These are phyloP conservation scores for Chrysomela aeneicollis DNA, from an alignment of 2,888 invertebrate genomes.

Conservation along the genomic window DNA sequence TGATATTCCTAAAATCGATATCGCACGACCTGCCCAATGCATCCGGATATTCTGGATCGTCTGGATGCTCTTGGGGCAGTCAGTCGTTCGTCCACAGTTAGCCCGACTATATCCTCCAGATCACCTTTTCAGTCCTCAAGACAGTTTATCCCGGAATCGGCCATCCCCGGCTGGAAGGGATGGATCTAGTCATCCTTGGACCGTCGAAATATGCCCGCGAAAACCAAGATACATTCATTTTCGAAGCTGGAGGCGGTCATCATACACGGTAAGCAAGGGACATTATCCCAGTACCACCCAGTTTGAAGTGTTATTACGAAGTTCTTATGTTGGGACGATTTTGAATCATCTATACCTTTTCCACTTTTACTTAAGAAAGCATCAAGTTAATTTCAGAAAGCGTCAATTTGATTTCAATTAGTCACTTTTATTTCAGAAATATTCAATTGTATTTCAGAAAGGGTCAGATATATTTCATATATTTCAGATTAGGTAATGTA, in stretches of 20 bases:
- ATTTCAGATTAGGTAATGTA: no score
- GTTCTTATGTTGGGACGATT: no score
- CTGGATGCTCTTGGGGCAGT: not conserved
- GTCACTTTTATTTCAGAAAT: no score
- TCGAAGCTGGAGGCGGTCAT: slow-evolving; percentile 36
- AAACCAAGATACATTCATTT: slow-evolving; percentile 35
- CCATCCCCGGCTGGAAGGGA: slow-evolving; percentile 38
- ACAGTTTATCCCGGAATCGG: slow-evolving; percentile 22
- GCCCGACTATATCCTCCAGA: slow-evolving; percentile 5
- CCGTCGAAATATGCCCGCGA: slow-evolving; percentile 36
- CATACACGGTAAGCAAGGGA: slow-evolving; percentile 32
- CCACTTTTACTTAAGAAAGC: no score
- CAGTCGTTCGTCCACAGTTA: slow-evolving; percentile 20
- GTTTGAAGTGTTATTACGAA: no score
- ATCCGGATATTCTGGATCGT: not conserved
- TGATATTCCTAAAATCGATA: not conserved
- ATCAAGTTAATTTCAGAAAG: no score
- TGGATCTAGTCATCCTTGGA: slow-evolving; percentile 34
- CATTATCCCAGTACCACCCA: no score
- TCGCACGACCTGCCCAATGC: not conserved
- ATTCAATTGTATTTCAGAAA: no score
- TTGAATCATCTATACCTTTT: no score
- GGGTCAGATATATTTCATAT: no score
- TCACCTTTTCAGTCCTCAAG: slow-evolving; percentile 12
- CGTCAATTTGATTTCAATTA: no score